A percentile compares a stretch with the other conserved stretches of the same genome.
Conservation (phyloP, 2,113 vertebrate species). For the Pterophyllum scalare region DNA sequence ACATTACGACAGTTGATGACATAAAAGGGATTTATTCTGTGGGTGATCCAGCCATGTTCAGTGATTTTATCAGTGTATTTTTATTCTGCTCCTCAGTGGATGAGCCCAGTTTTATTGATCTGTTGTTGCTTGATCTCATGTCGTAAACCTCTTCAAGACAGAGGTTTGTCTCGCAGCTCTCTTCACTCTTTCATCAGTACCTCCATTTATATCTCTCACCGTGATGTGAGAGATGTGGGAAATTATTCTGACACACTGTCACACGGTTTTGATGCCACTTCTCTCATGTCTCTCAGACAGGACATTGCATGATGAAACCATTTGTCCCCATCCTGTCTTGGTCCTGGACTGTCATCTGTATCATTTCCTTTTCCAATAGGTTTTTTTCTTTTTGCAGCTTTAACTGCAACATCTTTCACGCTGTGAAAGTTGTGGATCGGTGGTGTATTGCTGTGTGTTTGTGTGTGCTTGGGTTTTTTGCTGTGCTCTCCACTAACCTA, state of each 20-base stretch:
- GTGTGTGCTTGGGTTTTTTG: background rate
- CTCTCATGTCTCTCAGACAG: background rate
- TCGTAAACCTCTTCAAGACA: background rate
- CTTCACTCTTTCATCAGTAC: background rate
- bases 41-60: background rate
- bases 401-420: background rate
- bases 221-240: background rate
- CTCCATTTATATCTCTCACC: background rate
- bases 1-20: background rate
- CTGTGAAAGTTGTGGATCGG: constrained; percentile 22
- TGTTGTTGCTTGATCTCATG: background rate
- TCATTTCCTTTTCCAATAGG: background rate
- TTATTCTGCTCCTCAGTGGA: background rate
- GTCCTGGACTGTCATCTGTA: background rate
- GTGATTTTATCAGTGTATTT: background rate
- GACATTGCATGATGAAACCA: background rate
- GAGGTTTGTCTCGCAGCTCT: background rate
- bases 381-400: background rate
- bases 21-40: background rate
- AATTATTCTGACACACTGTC: constrained; percentile 7
- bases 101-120: background rate
- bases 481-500: background rate
- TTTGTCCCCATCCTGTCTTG: background rate
- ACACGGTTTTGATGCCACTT: background rate
- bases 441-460: constrained; percentile 12